Evolutionary conservation across 2,888 invertebrate genomes (phyloP).

Genomic region (Cryptophagus acutangulus): DNA sequence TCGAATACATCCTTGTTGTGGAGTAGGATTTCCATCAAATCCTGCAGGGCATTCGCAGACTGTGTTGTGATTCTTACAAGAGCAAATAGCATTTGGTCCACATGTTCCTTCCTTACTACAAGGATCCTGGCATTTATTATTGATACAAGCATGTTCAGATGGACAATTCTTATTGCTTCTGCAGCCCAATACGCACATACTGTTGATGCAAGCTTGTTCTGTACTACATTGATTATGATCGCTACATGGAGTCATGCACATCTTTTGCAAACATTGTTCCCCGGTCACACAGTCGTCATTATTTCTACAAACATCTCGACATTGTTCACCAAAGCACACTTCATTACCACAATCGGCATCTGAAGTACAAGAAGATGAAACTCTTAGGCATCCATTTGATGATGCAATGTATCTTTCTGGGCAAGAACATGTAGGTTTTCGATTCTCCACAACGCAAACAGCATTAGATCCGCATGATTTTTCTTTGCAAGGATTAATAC

Average conservation of each 20-base stretch:
- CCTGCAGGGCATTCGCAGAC: slow-evolving; percentile 78
- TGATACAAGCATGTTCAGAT: slow-evolving; percentile 71
- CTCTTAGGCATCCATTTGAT: slow-evolving; percentile 68
- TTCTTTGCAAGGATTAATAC: slow-evolving; percentile 75
- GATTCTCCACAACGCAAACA: slow-evolving; percentile 70
- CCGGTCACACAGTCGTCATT: slow-evolving; percentile 72
- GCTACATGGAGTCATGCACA: slow-evolving; percentile 74
- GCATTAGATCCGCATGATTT: slow-evolving; percentile 75
- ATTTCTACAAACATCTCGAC: slow-evolving; percentile 74
- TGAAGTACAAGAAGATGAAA: slow-evolving; percentile 58
- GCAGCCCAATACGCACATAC: slow-evolving; percentile 78
- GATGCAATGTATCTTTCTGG: slow-evolving; percentile 69
- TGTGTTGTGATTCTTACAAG: slow-evolving; percentile 67
- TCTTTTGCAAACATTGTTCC: slow-evolving; percentile 72
- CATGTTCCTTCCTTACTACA: slow-evolving; percentile 72
- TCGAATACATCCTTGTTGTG: slow-evolving; percentile 84
- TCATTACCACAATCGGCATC: slow-evolving; percentile 76
- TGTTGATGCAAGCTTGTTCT: slow-evolving; percentile 75
- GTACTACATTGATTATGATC: slow-evolving; percentile 75
- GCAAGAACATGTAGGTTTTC: slow-evolving; percentile 75
- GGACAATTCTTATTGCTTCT: slow-evolving; percentile 77
- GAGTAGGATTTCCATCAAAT: slow-evolving; percentile 81
- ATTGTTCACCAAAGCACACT: slow-evolving; percentile 77
- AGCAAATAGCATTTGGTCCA: slow-evolving; percentile 80
- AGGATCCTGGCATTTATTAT: slow-evolving; percentile 79